These are phyloP conservation scores for Epinephelus coioides DNA, from an alignment of 2,797 vertebrate species.

Conservation along the genomic window DNA sequence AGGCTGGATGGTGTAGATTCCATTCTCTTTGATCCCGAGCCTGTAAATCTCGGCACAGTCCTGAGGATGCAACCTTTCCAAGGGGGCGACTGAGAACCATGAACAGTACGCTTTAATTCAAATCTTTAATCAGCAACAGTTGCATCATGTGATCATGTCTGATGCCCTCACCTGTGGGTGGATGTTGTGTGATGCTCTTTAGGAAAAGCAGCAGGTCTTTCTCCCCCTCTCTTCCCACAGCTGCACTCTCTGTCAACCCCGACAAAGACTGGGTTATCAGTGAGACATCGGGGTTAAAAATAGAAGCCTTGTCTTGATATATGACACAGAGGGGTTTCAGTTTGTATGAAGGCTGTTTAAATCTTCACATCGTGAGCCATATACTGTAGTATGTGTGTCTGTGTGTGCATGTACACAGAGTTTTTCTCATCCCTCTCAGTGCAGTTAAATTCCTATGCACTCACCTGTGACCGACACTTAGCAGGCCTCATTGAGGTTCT, in stretches of 20 bases:
- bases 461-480: conserved; percentile 80
- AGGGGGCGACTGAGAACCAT: conserved; percentile 76
- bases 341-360: conserved; percentile 47
- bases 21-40: conserved; percentile 88
- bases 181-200: conserved; percentile 84
- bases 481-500: conserved; percentile 70
- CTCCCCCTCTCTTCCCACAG: conserved; percentile 83
- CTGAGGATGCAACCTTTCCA: conserved; percentile 82
- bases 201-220: conserved; percentile 87
- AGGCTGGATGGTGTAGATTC: conserved; percentile 91
- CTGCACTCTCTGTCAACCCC: conserved; percentile 77
- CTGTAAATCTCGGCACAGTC: conserved; percentile 89
- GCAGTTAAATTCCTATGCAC: conserved; percentile 82
- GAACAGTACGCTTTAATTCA: conserved; percentile 38
- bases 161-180: conserved; percentile 77
- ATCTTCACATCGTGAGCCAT: conserved; percentile 19
- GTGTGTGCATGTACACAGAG: conserved; percentile 20
- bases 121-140: background rate
- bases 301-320: conserved; percentile 34
- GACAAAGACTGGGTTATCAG: conserved; percentile 55
- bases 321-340: conserved; percentile 15
- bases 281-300: conserved; percentile 34
- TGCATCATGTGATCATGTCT: background rate
- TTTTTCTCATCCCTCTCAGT: conserved; percentile 47
- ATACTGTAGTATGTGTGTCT: conserved; percentile 16